phyloP scores from a whole-genome alignment of 30 jellyfish, hydroid and myxozoan genomes.

The Turritopsis dohrnii region DNA sequence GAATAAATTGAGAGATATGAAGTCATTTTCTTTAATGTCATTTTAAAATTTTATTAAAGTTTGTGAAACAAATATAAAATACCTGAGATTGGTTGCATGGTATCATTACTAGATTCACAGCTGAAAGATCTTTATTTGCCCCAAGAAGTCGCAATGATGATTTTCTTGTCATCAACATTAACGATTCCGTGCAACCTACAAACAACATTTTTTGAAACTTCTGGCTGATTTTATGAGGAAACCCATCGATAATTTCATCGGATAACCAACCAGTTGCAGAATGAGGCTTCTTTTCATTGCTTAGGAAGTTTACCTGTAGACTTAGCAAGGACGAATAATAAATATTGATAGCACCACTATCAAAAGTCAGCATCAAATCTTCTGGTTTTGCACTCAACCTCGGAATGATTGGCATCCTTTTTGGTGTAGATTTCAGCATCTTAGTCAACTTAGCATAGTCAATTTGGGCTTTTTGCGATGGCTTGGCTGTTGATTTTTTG shows the following conservation, averaged over 20 bases:
- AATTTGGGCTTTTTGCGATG: background rate
- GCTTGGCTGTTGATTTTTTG: too few species aligned
- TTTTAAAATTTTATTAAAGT: too few species aligned
- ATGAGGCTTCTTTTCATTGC: too few species aligned
- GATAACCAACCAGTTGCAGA: too few species aligned
- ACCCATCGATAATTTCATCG: background rate
- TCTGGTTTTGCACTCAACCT: too few species aligned
- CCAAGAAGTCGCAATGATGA: background rate
- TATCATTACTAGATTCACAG: background rate
- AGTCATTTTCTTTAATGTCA: background rate
- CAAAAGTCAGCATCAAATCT: too few species aligned
- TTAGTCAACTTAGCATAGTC: background rate
- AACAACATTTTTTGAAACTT: background rate
- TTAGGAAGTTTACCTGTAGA: background rate
- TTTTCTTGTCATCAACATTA: background rate
- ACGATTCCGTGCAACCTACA: background rate
- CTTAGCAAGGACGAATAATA: too few species aligned
- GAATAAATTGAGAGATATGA: background rate
- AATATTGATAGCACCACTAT: too few species aligned
- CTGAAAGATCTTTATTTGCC: background rate
- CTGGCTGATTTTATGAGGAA: background rate
- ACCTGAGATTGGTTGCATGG: background rate
- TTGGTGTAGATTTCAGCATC: too few species aligned
- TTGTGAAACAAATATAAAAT: background rate
- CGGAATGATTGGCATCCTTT: too few species aligned